Evolutionary conservation across 2,113 vertebrate species (phyloP).

Genomic region (Calyptomena viridis): DNA sequence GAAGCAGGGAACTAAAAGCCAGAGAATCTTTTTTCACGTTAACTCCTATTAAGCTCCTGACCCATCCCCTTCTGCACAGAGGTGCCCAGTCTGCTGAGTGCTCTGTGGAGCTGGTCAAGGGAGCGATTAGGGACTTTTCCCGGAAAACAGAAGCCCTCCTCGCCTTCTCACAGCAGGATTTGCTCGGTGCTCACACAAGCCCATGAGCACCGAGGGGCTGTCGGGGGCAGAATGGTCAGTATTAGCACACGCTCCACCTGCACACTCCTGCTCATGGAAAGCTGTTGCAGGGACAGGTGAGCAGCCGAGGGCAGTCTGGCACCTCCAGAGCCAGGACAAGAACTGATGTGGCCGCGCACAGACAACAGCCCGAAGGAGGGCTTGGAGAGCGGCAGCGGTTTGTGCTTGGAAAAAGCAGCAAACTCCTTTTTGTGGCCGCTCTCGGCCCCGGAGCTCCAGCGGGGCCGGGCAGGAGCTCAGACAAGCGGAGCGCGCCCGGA

Average conservation of each 20-base stretch:
- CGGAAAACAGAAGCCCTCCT: not conserved
- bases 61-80: not conserved
- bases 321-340: not conserved
- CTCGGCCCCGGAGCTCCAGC: not conserved
- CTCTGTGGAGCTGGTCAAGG: not conserved
- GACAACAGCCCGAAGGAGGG: not conserved
- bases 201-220: accelerated
- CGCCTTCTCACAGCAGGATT: not conserved
- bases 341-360: accelerated
- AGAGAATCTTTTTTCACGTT: not conserved
- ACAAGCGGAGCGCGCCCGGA: not conserved
- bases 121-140: accelerated
- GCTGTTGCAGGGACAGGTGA: not conserved
- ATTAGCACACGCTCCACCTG: not conserved
- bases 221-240: accelerated
- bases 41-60: not conserved
- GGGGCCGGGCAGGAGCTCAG: not conserved
- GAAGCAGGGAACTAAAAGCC: not conserved
- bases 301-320: accelerated
- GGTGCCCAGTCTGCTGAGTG: not conserved
- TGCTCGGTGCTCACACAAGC: not conserved
- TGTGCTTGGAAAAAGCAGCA: no score
- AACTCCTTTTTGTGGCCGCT: not conserved
- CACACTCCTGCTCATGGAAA: accelerated
- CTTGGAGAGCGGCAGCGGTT: not conserved